A percentile compares a stretch with the other conserved stretches of the same genome.
Conservation (phyloP, 2,888 invertebrate genomes). For the Drosophila vallismaia region DNA sequence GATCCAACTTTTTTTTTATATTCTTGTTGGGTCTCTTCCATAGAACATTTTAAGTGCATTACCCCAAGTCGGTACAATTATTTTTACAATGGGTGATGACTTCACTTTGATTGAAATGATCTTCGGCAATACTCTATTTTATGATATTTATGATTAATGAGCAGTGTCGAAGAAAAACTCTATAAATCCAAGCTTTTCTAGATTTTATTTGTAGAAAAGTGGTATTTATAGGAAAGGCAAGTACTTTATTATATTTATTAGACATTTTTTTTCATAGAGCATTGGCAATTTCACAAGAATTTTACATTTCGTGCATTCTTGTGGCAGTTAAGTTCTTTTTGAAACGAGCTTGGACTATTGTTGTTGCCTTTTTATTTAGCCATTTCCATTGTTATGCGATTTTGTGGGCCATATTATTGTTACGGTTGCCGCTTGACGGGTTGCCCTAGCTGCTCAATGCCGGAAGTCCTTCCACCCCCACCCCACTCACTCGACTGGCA, state of each 20-base stretch:
- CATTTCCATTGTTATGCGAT: conserved; percentile 76
- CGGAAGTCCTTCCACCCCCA: no score
- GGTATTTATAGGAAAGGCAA: no score
- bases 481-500: not conserved
- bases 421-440: conserved; percentile 67
- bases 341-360: conserved; percentile 59
- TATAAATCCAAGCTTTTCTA: not conserved
- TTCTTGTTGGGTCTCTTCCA: not conserved
- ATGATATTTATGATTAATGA: no score
- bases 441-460: conserved; percentile 21
- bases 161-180: not conserved
- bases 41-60: conserved; percentile 55
- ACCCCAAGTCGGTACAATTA: conserved; percentile 46
- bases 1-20: not conserved
- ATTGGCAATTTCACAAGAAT: conserved; percentile 1
- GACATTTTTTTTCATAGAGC: conserved; percentile 8
- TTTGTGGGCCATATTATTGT: conserved; percentile 78
- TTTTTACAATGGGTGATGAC: conserved; percentile 32
- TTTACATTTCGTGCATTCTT: conserved; percentile 7
- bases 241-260: no score
- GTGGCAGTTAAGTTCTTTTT: conserved; percentile 26
- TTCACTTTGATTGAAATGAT: conserved; percentile 15
- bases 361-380: conserved; percentile 73
- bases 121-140: conserved; percentile 18
- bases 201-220: not conserved